These are phyloP conservation scores for Micromussa lordhowensis DNA, from an alignment of 92 coral and sea anemone species.

Conservation along the genomic window DNA sequence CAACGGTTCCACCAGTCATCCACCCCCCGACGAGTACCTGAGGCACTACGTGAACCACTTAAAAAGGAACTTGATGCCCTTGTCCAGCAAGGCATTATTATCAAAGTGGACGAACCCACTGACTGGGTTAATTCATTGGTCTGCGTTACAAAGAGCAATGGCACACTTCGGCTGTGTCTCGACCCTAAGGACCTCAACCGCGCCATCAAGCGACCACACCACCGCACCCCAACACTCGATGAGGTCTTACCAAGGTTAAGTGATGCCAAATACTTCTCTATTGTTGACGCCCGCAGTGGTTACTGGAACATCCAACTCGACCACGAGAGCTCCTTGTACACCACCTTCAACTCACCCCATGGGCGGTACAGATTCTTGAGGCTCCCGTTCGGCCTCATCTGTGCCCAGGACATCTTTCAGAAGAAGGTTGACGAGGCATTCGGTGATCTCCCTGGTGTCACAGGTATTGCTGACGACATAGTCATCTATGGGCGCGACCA, in stretches of 20 bases:
- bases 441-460: conserved; percentile 63
- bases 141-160: conserved; percentile 43
- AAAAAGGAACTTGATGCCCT: conserved; percentile 49
- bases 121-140: conserved; percentile 68
- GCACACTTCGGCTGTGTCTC: conserved; percentile 51
- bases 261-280: conserved; percentile 59
- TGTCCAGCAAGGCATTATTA: conserved; percentile 42
- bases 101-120: conserved; percentile 50
- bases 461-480: conserved; percentile 67
- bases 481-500: conserved; percentile 43
- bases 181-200: conserved; percentile 68
- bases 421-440: conserved; percentile 67
- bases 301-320: conserved; percentile 28
- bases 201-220: conserved; percentile 68
- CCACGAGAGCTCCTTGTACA: conserved; percentile 57
- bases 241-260: conserved; percentile 50
- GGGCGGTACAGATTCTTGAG: conserved; percentile 60
- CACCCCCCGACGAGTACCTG: conserved; percentile 1
- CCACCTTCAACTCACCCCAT: conserved; percentile 71
- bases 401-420: conserved; percentile 69
- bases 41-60: conserved; percentile 42
- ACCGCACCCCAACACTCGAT: conserved; percentile 56
- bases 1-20: conserved; percentile 7
- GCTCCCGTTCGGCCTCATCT: conserved; percentile 64
- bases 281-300: conserved; percentile 46